Percentiles rank a stretch among this genome's conserved stretches.
Conservation (phyloP, 1,140 invertebrate species). For the Adelges cooleyi region DNA sequence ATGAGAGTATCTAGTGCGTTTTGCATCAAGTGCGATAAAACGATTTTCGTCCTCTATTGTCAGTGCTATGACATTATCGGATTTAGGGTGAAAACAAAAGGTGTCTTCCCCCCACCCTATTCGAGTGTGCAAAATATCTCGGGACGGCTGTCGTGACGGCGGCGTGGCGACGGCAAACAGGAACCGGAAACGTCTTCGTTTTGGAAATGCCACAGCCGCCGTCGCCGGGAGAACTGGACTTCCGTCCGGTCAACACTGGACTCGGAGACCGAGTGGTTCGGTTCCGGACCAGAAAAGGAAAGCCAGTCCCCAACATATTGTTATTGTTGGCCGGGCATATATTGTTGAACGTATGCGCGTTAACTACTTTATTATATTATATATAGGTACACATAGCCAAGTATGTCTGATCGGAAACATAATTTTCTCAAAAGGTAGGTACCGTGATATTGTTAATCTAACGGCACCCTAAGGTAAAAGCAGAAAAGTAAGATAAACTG, state of each 20-base stretch:
- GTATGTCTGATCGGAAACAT: too few relatives aligned
- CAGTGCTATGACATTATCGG: background rate
- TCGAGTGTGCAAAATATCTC: background rate
- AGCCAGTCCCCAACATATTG: background rate
- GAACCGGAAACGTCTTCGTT: slow-evolving; percentile 17
- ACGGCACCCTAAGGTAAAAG: too few relatives aligned
- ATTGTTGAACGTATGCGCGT: too few relatives aligned
- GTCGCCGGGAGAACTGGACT: background rate
- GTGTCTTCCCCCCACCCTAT: background rate
- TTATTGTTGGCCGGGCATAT: background rate
- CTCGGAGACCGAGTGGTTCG: background rate
- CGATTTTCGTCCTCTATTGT: background rate
- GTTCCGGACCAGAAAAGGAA: slow-evolving; percentile 4
- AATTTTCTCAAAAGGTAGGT: too few relatives aligned
- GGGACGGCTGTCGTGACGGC: background rate
- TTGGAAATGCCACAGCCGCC: too few relatives aligned
- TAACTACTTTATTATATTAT: too few relatives aligned
- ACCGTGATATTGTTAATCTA: too few relatives aligned
- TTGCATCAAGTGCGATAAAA: background rate
- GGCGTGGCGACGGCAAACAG: background rate
- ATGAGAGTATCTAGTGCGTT: background rate
- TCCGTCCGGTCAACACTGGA: background rate
- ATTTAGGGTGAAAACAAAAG: slow-evolving; percentile 10
- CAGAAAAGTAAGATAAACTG: too few relatives aligned
- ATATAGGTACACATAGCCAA: too few relatives aligned